Evolutionary conservation across 1,140 invertebrate species (phyloP), one percentile per base, ranked within the genome.

Genomic region (Limonius californicus): DNA sequence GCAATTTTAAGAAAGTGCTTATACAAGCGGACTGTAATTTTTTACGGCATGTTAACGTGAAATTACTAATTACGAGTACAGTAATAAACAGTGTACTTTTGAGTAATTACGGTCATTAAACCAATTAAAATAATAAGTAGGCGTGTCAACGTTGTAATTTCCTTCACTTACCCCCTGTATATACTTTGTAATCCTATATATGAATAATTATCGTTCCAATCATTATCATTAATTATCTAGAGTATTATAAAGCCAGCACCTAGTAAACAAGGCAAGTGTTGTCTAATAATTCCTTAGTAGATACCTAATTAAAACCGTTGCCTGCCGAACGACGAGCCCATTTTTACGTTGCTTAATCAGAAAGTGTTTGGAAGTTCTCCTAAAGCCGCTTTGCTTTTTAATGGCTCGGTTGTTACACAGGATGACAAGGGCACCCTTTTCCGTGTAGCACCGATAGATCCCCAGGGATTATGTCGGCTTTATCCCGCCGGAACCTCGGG

Each of bases 91-190:
- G 45, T 50, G 45, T 50, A 19, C 16, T 50, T 19, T 50, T 18
- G 20, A 19, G 45, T 50, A 50, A 50, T 50, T 27, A 30, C 54
- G 11, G 55, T 57, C 45, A 62, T 62, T 62, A 62, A 54, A 45
- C 30, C 45, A 62, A 62, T 62, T 62, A 62, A 62, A 62, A 62
- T 62, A 62, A 62, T 62, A 62, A 62, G 61, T 39, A 43, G 61
- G 61, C 61, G 61, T 62, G 55, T 30, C 61, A 21, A 21, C 54
- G 16, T 19, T 42, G 59, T 61, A 61, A 61, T 61, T 61, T 61
- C 23, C 59, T 61, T 61, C 50, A 50, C 14, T 50, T 50, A 21
- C 45, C 45, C 45, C 16, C 45, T 50, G 4, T n/a, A n/a, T 45
- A 45, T 14, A 45, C 4, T 50, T 50, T 19, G 45, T 50, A 50